Conservation (phyloP, 2,797 vertebrate genomes). For the Simalia tracyae region DNA sequence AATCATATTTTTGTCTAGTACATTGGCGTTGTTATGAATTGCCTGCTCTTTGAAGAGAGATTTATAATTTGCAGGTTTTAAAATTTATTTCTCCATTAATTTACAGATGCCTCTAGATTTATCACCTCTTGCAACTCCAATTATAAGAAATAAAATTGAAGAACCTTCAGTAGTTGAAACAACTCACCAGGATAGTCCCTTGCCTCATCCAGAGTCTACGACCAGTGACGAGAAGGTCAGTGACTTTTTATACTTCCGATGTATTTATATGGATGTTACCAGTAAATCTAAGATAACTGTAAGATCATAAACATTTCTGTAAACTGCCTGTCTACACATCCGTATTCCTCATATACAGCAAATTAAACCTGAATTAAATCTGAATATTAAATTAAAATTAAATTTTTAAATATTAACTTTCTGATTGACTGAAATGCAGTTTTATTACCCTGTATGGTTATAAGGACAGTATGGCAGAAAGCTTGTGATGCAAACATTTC, state of each 20-base stretch:
- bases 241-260: slow-evolving; percentile 29
- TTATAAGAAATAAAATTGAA: slow-evolving; percentile 95
- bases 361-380: neutral
- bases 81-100: slow-evolving; percentile 30
- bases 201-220: slow-evolving; percentile 97
- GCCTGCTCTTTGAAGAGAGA: neutral
- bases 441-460: neutral
- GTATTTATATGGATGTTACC: neutral
- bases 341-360: neutral
- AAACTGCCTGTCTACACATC: neutral
- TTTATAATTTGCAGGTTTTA: slow-evolving; percentile 2
- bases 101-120: slow-evolving; percentile 93
- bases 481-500: neutral
- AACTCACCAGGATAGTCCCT: slow-evolving; percentile 91
- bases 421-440: neutral
- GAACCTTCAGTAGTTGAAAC: slow-evolving; percentile 84
- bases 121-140: slow-evolving; percentile 94
- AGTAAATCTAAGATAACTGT: neutral
- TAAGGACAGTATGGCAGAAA: neutral
- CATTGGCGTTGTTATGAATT: neutral
- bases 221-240: slow-evolving; percentile 96
- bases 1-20: neutral
- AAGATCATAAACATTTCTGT: neutral
- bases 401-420: neutral
- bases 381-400: neutral